Evolutionary conservation across 2,113 vertebrate genomes (phyloP).

Genomic region (Machaerirhynchus nigripectus): DNA sequence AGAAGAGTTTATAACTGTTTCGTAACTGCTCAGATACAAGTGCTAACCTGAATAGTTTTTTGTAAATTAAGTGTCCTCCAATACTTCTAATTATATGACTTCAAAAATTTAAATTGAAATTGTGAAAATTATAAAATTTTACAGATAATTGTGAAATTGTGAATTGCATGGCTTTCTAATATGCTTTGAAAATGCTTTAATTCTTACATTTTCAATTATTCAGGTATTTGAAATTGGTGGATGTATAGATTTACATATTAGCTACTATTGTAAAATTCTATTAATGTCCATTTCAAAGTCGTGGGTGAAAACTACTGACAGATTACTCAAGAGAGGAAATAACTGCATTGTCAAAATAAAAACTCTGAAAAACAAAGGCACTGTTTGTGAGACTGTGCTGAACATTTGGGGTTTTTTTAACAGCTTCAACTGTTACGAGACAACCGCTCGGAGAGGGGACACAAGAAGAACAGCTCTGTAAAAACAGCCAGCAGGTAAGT

Average conservation of each 20-base stretch:
- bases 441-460: slow-evolving; percentile 85
- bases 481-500: slow-evolving; percentile 93
- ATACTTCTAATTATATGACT: background rate
- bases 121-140: background rate
- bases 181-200: background rate
- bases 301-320: background rate
- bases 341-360: background rate
- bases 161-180: background rate
- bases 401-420: background rate
- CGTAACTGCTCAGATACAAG: background rate
- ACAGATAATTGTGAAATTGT: background rate
- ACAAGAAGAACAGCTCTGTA: slow-evolving; percentile 88
- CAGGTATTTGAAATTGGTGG: background rate
- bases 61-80: background rate
- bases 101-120: background rate
- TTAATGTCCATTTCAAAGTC: background rate
- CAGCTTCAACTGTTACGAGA: slow-evolving; percentile 86
- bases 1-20: background rate
- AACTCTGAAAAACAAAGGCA: background rate
- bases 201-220: background rate
- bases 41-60: background rate
- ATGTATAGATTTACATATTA: background rate
- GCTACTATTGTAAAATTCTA: background rate
- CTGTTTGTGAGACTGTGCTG: slow-evolving; percentile 31
- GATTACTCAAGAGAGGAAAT: background rate